Percentiles rank a stretch among this genome's conserved stretches.
Conservation (phyloP, 2,797 vertebrate genomes). For the Mareca strepera region DNA sequence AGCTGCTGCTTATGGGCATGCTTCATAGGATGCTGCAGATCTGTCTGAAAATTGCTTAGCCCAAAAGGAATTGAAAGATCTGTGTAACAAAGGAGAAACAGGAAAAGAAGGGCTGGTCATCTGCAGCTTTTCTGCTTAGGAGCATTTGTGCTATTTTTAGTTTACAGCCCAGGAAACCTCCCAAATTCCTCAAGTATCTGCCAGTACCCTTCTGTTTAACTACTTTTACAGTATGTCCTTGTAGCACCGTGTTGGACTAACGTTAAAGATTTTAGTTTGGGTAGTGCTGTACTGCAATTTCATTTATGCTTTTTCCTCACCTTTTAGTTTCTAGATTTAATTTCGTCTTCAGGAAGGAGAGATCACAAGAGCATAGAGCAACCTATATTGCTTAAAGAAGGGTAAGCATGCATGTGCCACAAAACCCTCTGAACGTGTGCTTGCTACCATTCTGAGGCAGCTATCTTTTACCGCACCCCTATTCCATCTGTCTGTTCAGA, state of each 20-base stretch:
- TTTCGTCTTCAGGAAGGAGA: constrained; percentile 96
- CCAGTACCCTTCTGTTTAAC: background rate
- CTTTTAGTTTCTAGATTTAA: constrained; percentile 93
- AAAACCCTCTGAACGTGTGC: background rate
- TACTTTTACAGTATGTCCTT: background rate
- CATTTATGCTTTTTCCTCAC: background rate
- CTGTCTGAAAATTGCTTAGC: background rate
- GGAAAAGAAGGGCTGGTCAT: background rate
- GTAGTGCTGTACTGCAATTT: background rate
- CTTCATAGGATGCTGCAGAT: background rate
- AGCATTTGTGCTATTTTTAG: constrained; percentile 3
- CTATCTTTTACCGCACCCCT: background rate
- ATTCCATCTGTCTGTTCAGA: background rate
- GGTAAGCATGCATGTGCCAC: constrained; percentile 82
- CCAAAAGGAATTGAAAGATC: background rate
- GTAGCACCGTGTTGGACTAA: background rate
- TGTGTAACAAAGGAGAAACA: background rate
- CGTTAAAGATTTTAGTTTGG: background rate
- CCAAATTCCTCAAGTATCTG: background rate
- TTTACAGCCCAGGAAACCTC: background rate
- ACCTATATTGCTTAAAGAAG: constrained; percentile 97
- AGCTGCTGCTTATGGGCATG: background rate
- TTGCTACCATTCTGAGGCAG: constrained; percentile 4
- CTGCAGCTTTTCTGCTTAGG: background rate
- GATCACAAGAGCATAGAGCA: constrained; percentile 97